Conservation (phyloP, 2,888 invertebrate species). For the Serripes groenlandicus region DNA sequence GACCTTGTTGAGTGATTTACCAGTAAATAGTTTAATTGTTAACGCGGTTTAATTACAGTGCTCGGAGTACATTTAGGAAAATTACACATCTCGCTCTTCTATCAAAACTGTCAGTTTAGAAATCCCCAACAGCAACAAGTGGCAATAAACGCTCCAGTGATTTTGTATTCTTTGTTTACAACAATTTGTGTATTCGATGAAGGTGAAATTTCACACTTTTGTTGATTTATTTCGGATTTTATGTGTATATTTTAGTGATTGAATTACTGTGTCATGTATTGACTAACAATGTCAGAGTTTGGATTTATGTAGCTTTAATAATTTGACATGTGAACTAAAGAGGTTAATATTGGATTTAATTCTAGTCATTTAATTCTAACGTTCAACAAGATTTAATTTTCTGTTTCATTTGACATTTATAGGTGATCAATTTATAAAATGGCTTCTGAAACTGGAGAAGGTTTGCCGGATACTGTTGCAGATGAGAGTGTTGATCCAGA, state of each 20-base stretch:
- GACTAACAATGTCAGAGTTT: too few species aligned
- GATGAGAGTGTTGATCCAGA: background rate
- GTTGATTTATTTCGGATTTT: too few species aligned
- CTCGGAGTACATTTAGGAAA: background rate
- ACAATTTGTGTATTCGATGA: background rate
- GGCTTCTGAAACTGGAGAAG: constrained; percentile 17
- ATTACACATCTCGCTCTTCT: background rate
- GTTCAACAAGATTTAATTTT: too few species aligned
- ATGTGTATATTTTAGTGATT: too few species aligned
- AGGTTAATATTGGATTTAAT: too few species aligned
- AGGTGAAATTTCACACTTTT: too few species aligned
- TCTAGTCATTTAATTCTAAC: too few species aligned
- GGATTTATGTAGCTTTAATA: too few species aligned
- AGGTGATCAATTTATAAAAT: background rate
- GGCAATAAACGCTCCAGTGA: background rate
- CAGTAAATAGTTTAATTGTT: background rate
- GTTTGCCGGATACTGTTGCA: background rate
- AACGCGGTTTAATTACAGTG: background rate
- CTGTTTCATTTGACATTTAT: too few species aligned
- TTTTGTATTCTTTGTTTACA: constrained; percentile 2
- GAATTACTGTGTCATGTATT: too few species aligned
- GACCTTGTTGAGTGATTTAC: constrained; percentile 8
- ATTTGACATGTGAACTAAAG: too few species aligned
- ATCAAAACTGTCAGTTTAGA: background rate
- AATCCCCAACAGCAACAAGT: background rate